Evolutionary conservation across 2,113 vertebrate genomes (phyloP), one percentile per base, ranked within the genome.

Genomic region (Elephas maximus): DNA sequence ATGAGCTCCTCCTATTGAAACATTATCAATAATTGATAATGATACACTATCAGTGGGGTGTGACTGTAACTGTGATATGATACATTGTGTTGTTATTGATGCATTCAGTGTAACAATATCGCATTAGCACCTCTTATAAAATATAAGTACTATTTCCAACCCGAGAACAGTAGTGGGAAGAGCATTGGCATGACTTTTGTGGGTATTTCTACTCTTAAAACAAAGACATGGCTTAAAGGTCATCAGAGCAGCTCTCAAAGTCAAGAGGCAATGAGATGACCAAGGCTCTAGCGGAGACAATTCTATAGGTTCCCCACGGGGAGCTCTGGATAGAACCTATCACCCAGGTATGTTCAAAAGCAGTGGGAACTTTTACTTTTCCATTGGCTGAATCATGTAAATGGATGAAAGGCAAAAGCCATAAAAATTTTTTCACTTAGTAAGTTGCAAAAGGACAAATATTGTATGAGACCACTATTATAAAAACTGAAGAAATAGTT

Each of bases 81-180:
- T 23, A 24, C 2, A n/a, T 5, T 57, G 33, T 37, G 15, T 30
- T 17, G 8, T 81, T 86, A 30, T 8, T 60, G 48, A 74, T 6
- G 9, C 48, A 2, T 10, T 86, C 74, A 69, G 37, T 53, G 62
- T 28, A 37, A 88, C 1, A 74, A 20, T 8, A 14, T 3, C 17
- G 8, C 8, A 1, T 45, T 76, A 23, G 10, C 2, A 91, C 11
- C 41, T n/a, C 41, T 17, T 69, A 21, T 6, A 91, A 91, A 91
- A 95, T 67, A 20, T 41, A 79, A 92, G 30, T 51, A 78, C 53
- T 82, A 76, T n/a, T 81, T 94, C 71, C 80, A 26, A 91, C 73
- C 51, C 33, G 21, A 80, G 21, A 71, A 87, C 8, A 69, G 48
- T 28, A 20, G 15, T 44, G 62, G 14, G 1, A 77, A 62, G 65